Percentiles rank a stretch among this genome's conserved stretches.
These are phyloP conservation scores for Pseudococcus longispinus DNA, from an alignment of 2,888 invertebrate genomes.

Conservation along the genomic window DNA sequence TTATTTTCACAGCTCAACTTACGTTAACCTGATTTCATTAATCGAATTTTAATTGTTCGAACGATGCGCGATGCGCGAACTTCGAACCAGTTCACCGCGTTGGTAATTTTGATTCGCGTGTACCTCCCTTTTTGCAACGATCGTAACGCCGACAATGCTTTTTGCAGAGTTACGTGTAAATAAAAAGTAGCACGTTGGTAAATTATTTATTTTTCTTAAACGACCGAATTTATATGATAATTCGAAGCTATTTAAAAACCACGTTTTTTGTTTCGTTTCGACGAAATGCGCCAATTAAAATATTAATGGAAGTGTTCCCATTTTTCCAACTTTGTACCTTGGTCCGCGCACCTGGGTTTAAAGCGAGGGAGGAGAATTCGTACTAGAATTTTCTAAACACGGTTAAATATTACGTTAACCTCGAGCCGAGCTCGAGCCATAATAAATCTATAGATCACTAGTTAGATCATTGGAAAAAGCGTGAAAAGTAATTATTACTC, in stretches of 20 bases:
- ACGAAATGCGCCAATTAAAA: not conserved
- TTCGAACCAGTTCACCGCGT: not conserved
- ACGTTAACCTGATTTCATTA: constrained; percentile 9
- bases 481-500: constrained; percentile 13
- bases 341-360: not conserved
- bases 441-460: not conserved
- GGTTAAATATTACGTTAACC: not conserved
- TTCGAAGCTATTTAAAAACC: not conserved
- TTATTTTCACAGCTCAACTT: not conserved
- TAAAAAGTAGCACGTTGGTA: not conserved
- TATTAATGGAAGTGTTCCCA: not conserved
- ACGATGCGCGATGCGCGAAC: not conserved
- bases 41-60: constrained; percentile 15
- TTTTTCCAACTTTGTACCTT: not conserved
- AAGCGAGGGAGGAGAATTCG: not conserved
- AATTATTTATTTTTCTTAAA: constrained; percentile 22
- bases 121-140: not conserved
- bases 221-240: constrained; percentile 12
- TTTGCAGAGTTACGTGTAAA: not conserved
- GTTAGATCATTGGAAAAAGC: not conserved
- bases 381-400: not conserved
- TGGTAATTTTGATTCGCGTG: not conserved
- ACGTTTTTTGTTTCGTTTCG: not conserved
- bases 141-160: not conserved
- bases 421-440: not conserved